Base-by-base conservation (phyloP, 2,797 vertebrate genomes). In the Falco peregrinus region DNA sequence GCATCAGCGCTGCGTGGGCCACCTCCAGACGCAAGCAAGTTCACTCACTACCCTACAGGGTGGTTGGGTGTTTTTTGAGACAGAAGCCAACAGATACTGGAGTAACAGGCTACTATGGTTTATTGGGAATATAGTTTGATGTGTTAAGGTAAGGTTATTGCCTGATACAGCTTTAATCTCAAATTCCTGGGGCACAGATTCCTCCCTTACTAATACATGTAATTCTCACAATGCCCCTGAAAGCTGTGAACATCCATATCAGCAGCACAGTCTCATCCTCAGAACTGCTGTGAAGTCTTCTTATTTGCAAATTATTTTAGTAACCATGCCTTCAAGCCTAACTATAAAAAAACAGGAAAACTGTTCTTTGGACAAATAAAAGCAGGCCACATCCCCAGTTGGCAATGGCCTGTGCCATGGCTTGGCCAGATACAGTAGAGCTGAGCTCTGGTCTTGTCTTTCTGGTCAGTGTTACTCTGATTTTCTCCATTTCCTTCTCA, bases 241-340 rank as follows among this genome's bases (percentile, higher is more conserved):
- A 67, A 96, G 53, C 87, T 96, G 68, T 65, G 71, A 80, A 74
- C 17, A 10, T 70, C 57, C 56, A 16, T 61, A 18, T 65, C 43
- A 84, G 69, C 84, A 87, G 71, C 68, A 80, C 64, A 84, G 68
- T 84, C 71, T 89, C 7, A 3, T 93, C 75, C 39, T 84, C 90
- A 91, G 75, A 95, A 95, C 67, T 96, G 50, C 69, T 94, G 75
- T 64, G 13, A 94, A 89, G 51, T 91, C 88, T 64, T 95, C 87
- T 95, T 80, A 85, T 93, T 97, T 85, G 25, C 84, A 95, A 95
- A 91, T 93, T 93, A 75, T 91, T 95, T 96, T 83, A 37, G 74
- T 93, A 94, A 65, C 87, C 39, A 33, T 71, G 61, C 93, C 93
- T 96, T 89, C 88, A 90, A 92, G 57, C 73, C 16, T 68, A 73